Base-by-base conservation (phyloP, 2,113 vertebrate species). In the Chamaetylas fuelleborni region DNA sequence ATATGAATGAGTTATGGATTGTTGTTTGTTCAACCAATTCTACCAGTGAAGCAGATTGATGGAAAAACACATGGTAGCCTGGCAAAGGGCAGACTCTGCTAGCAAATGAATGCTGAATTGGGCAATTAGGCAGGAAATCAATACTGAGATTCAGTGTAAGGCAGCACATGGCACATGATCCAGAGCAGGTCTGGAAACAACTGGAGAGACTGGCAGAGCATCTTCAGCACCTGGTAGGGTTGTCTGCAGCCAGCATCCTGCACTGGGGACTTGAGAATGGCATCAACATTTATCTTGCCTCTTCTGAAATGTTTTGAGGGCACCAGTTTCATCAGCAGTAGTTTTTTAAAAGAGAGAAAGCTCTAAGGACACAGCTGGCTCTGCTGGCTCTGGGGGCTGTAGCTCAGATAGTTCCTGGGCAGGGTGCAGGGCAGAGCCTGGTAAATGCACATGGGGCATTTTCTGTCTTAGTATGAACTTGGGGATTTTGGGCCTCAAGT, bases 101-200 rank as follows among this genome's bases (percentile, higher is more conserved):
- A 82, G 53, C 40, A 91, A 91, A 79, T 93, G 57, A 51, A 53
- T 85, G 78, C 73, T 76, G 70, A 89, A 71, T 56, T 64, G 78
- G 90, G 48, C 51, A 87, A 87, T 94, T 90, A 88, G 87, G 87
- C 92, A 96, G 56, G 84, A 85, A 81, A 61, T 87, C 53, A 96
- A 92, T 74, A 76, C 0, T 64, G 70, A 79, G 26, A 67, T 72
- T 79, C 65, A 40, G 31, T 60, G 19, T 40, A 43, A 76, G 40
- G 66, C 51, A 81, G 14, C 73, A 83, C 86, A 92, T 78, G 91
- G 64, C 86, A 72, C 48, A 33, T 45, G 83, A 61, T 83, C 81
- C 31, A 42, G 42, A 86, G 31, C 36, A 91, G 73, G 70, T 91
- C 90, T 91, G 64, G 84, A 64, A 94, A 85, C 34, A 67, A 85